Conservation (phyloP, 2,113 vertebrate genomes). For the Pantherophis guttatus region DNA sequence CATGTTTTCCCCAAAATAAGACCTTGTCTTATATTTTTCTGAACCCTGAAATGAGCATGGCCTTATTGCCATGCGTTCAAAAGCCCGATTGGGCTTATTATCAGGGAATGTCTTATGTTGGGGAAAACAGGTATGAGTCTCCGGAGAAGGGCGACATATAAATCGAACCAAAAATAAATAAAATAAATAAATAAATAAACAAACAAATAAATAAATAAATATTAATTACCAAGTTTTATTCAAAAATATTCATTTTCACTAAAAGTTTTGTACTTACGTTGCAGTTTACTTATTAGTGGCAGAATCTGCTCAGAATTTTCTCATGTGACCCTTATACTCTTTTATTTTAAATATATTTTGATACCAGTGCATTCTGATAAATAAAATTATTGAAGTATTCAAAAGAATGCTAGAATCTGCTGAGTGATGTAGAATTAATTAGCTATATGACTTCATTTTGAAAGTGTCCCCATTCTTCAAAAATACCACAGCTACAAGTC, state of each 20-base stretch:
- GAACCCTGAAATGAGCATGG: no score
- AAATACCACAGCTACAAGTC: background rate
- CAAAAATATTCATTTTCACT: background rate
- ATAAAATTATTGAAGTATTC: background rate
- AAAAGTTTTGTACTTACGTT: background rate
- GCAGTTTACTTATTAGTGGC: background rate
- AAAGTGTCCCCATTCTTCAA: background rate
- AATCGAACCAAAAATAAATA: no score
- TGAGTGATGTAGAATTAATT: background rate
- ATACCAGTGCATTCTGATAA: background rate
- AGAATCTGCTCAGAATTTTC: background rate
- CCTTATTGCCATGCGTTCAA: no score
- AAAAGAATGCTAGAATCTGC: background rate
- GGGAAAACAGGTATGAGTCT: no score
- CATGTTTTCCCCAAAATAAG: no score
- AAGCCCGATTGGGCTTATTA: no score
- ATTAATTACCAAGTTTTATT: background rate
- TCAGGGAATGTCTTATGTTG: no score
- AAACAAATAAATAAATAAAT: no score
- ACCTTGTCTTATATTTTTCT: no score
- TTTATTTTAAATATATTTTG: background rate
- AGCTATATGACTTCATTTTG: background rate
- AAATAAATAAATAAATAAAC: no score
- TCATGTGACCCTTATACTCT: background rate
- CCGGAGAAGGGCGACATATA: no score